Evolutionary conservation across 2,113 vertebrate genomes (phyloP).

Genomic region (Brevimyrus niger): DNA sequence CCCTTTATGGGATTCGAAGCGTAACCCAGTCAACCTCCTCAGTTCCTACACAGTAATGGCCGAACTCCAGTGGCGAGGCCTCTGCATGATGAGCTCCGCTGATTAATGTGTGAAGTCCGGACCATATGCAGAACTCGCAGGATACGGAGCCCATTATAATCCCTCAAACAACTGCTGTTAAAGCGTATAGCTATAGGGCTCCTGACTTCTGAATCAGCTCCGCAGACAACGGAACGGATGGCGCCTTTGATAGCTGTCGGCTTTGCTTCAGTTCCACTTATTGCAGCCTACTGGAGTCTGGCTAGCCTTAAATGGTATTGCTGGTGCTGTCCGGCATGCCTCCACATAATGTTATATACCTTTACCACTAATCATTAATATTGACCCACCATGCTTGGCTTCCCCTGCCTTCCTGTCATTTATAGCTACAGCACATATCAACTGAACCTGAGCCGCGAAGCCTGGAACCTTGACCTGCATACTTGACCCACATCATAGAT

Average conservation of each 20-base stretch:
- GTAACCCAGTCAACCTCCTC: not conserved
- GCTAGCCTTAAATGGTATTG: not conserved
- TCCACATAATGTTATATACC: not conserved
- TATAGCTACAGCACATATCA: not conserved
- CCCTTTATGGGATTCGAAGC: not conserved
- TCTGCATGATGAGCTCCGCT: not conserved
- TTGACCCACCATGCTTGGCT: not conserved
- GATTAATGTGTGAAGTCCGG: not conserved
- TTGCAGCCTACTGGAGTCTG: not conserved
- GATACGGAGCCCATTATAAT: not conserved
- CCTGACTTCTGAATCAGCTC: not conserved
- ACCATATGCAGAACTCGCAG: not conserved
- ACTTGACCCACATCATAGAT: not conserved
- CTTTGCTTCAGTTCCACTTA: not conserved
- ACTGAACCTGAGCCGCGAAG: not conserved
- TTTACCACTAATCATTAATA: not conserved
- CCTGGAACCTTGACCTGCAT: not conserved
- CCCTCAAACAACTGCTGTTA: not conserved
- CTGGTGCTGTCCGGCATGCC: not conserved
- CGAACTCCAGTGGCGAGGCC: not conserved
- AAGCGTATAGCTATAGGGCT: not conserved
- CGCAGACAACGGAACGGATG: no score
- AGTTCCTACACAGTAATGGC: not conserved
- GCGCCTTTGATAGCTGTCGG: not conserved
- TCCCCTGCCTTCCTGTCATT: not conserved